Percentiles rank a stretch among this genome's conserved stretches.
Evolutionary conservation across 2,888 invertebrate genomes (phyloP).

Genomic region (Agapostemon virescens): DNA sequence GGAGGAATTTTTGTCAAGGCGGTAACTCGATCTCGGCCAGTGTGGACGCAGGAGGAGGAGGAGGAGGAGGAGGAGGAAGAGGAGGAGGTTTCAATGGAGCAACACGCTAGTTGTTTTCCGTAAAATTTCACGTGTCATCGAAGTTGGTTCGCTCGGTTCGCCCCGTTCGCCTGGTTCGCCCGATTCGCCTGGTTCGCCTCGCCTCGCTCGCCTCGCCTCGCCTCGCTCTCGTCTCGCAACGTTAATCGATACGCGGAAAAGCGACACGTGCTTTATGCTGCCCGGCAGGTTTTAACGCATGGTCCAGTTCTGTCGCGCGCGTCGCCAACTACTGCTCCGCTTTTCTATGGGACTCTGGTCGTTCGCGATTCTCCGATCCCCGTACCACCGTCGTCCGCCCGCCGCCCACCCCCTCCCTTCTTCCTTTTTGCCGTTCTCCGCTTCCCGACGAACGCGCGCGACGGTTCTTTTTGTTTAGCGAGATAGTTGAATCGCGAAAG

Average conservation of each 20-base stretch:
- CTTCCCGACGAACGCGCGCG: neutral
- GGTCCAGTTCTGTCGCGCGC: conserved; percentile 67
- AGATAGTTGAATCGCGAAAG: conserved; percentile 5
- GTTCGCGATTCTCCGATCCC: neutral
- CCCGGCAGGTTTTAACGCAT: conserved; percentile 60
- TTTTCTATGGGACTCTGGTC: conserved; percentile 43
- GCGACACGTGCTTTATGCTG: conserved; percentile 60
- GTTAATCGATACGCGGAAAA: conserved; percentile 62
- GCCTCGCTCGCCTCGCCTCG: too few species aligned
- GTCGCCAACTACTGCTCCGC: conserved; percentile 40
- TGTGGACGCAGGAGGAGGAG: neutral
- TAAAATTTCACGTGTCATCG: conserved; percentile 14
- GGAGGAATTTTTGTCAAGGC: neutral
- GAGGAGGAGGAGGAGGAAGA: too few species aligned
- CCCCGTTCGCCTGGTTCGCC: neutral
- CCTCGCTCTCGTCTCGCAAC: neutral
- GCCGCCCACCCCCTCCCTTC: neutral
- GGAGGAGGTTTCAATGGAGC: conserved; percentile 3
- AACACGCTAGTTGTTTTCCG: conserved; percentile 4
- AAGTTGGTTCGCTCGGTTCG: neutral
- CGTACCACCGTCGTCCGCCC: neutral
- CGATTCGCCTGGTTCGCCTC: neutral
- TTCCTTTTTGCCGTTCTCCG: neutral
- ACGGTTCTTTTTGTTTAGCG: conserved; percentile 11
- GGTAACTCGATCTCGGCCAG: neutral